Evolutionary conservation across 2,797 vertebrate genomes (phyloP).

Genomic region (Spheniscus humboldti): DNA sequence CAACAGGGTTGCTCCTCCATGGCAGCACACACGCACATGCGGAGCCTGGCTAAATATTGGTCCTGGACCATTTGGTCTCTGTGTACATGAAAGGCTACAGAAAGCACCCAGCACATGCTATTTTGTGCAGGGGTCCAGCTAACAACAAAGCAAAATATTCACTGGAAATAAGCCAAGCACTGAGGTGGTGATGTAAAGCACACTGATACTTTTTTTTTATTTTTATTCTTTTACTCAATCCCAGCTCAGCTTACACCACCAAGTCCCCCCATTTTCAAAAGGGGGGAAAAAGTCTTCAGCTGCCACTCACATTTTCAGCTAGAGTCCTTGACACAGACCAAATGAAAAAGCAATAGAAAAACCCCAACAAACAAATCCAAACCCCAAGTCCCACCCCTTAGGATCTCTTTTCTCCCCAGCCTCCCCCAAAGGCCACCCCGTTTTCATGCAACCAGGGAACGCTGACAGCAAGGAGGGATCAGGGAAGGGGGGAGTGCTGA

Average conservation of each 20-base stretch:
- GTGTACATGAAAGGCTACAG: background rate
- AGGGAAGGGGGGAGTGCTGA: background rate
- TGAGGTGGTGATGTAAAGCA: background rate
- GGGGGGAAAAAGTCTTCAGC: background rate
- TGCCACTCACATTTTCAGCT: background rate
- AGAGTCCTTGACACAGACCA: background rate
- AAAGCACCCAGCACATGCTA: background rate
- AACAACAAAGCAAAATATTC: background rate
- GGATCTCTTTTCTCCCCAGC: background rate
- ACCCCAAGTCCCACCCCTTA: background rate
- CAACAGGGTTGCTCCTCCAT: fast-evolving
- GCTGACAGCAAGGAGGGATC: background rate
- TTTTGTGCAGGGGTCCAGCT: background rate
- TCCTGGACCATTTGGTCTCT: background rate
- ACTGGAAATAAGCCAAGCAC: background rate
- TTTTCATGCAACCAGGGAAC: background rate
- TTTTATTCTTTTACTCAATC: background rate
- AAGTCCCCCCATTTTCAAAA: background rate
- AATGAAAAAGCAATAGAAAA: background rate
- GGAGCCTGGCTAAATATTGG: background rate
- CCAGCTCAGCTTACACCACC: background rate
- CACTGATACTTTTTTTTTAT: no score
- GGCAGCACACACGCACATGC: fast-evolving
- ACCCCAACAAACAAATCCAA: fast-evolving
- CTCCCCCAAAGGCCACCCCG: background rate